phyloP scores from a whole-genome alignment of 2,797 vertebrate species.

The Dendrocincla tyrannina region DNA sequence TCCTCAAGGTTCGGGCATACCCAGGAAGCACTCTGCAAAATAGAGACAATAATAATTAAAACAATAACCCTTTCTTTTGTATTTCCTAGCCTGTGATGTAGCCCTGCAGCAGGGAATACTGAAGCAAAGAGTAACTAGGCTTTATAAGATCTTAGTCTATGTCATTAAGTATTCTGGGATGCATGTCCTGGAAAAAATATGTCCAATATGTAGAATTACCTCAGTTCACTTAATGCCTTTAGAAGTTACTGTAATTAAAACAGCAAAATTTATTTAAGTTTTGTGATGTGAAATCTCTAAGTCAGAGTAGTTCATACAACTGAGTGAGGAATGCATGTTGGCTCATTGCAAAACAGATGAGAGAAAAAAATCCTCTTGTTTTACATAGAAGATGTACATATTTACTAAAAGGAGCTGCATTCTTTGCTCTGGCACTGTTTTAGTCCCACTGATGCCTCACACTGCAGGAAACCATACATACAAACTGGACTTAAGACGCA shows the following conservation, averaged over 20 bases:
- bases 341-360: background rate
- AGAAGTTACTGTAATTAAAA: background rate
- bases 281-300: background rate
- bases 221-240: background rate
- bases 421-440: background rate
- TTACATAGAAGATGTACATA: background rate
- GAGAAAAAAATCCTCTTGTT: background rate
- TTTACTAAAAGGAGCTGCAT: background rate
- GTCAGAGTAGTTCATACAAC: background rate
- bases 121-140: background rate
- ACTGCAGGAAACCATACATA: background rate
- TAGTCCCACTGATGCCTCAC: background rate
- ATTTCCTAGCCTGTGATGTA: background rate
- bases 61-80: background rate
- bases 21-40: background rate
- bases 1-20: background rate
- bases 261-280: background rate
- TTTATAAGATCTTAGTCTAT: background rate
- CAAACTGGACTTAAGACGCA: background rate
- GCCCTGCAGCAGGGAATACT: background rate
- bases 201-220: background rate
- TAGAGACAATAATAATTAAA: background rate
- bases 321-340: background rate
- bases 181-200: background rate
- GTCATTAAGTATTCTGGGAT: background rate